Evolutionary conservation across 1,140 invertebrate species (phyloP), one percentile per base, ranked within the genome.

Genomic region (Palaemon carinicauda): DNA sequence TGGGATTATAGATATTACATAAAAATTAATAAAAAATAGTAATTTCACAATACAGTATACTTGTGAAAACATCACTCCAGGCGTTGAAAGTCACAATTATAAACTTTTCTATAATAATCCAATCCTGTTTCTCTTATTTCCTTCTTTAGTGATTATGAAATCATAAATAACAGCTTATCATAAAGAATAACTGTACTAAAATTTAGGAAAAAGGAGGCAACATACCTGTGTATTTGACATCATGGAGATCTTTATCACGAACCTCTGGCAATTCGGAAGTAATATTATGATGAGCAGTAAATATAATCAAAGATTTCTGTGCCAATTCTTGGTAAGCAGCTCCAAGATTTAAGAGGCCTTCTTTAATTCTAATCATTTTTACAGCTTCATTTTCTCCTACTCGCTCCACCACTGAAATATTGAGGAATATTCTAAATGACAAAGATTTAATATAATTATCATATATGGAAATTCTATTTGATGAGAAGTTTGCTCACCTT

Each of bases 301-400:
- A 93, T 54, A 94, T 91, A 31, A 92, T 91, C 86, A 91, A 90
- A 90, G 91, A 91, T 89, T 93, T 92, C 52, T 92, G 90, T 17
- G 92, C 92, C 85, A 93, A 88, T 60, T 92, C 92, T 15, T 93
- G 88, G 88, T 93, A 93, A 29, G 92, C 91, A 78, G 93, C 91
- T 29, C 92, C 92, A 54, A 93, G 88, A 88, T 92, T 93, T 21
- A 92, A 83, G 15, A 94, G 89, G 0, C 93, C 93, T 89, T 93
- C 92, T 83, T 93, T 93, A 5, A 93, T 81, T 19, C 93, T 89
- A 14, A 93, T 93, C 84, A 93, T 90, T 89, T 94, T 94, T 0
- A 93, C 91, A n/a, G 92, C 92, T 91, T 94, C 93, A 90, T 93
- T 93, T 89, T 94, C 93, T 73, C 91, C 90, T 19, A 92, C 89